Conservation (phyloP, 2,797 vertebrate genomes). For the Cichlasoma orientale region DNA sequence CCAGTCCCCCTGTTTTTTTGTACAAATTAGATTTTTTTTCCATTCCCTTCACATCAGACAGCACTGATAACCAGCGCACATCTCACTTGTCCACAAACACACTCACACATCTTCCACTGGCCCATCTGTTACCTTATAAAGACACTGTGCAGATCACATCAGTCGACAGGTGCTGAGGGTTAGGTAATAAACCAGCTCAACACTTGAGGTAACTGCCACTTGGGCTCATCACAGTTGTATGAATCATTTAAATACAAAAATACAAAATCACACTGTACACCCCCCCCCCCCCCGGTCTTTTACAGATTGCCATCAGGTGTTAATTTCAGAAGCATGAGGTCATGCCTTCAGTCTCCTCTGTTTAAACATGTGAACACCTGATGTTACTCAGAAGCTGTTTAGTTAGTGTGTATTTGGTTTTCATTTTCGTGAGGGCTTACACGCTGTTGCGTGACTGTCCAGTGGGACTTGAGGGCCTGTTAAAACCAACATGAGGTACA, state of each 20-base stretch:
- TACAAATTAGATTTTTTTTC: not conserved
- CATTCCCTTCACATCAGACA: not conserved
- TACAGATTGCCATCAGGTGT: slow-evolving; percentile 30
- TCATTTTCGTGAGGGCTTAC: not conserved
- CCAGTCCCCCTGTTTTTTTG: not conserved
- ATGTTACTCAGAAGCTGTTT: slow-evolving; percentile 6
- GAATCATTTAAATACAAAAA: slow-evolving; percentile 1
- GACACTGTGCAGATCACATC: not conserved
- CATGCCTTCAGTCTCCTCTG: slow-evolving; percentile 7
- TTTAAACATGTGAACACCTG: slow-evolving; percentile 30
- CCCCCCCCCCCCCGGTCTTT: not conserved
- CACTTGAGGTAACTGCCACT: not conserved
- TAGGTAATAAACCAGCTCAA: too few relatives aligned
- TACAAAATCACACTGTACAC: not conserved
- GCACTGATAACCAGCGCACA: not conserved
- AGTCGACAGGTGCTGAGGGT: not conserved
- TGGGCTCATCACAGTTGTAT: not conserved
- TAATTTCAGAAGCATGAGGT: slow-evolving; percentile 51
- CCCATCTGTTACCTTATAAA: not conserved
- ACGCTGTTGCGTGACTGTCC: slow-evolving; percentile 3
- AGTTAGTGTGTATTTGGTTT: slow-evolving; percentile 19
- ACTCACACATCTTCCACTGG: not conserved
- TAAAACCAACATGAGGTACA: slow-evolving; percentile 15
- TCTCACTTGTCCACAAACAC: not conserved
- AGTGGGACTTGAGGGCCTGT: not conserved